phyloP scores from a whole-genome alignment of 2,113 vertebrate genomes.

The Oryzias woworae region DNA sequence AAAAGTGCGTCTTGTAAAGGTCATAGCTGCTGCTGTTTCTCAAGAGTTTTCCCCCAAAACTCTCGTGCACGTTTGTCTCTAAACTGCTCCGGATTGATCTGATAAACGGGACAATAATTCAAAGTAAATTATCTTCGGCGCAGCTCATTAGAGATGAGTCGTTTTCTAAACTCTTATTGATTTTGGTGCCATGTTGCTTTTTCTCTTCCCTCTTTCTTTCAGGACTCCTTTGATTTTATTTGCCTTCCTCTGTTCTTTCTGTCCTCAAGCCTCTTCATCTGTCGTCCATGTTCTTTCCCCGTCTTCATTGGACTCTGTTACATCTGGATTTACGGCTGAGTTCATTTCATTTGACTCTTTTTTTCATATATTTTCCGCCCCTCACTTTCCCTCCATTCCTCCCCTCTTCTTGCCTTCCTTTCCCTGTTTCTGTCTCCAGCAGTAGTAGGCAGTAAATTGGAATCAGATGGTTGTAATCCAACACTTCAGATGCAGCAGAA shows the following conservation, averaged over 20 bases:
- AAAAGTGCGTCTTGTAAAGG: no score
- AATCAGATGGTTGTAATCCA: conserved; percentile 98
- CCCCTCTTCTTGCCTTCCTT: conserved; percentile 7
- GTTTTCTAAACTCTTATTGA: conserved; percentile 73
- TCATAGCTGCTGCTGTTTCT: background rate
- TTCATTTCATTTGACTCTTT: conserved; percentile 11
- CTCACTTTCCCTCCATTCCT: conserved; percentile 34
- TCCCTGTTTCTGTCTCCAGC: conserved; percentile 63
- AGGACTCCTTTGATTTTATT: conserved; percentile 16
- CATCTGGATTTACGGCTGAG: conserved; percentile 1
- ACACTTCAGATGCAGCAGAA: conserved; percentile 87
- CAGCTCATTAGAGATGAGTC: conserved; percentile 68
- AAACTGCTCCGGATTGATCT: conserved; percentile 50
- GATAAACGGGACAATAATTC: conserved; percentile 64
- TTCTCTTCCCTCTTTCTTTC: conserved; percentile 11
- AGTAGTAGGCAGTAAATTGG: conserved; percentile 87
- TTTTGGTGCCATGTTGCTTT: conserved; percentile 44
- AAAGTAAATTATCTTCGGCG: conserved; percentile 59
- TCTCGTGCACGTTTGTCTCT: background rate
- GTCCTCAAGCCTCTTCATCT: background rate
- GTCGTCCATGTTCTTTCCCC: background rate
- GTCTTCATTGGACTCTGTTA: conserved; percentile 5
- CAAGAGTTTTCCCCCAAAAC: background rate
- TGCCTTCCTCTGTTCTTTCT: conserved; percentile 1
- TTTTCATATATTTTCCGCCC: conserved; percentile 11